Evolutionary conservation across 2,888 invertebrate species (phyloP), one percentile per base, ranked within the genome.

Genomic region (Drosophila subquinaria): DNA sequence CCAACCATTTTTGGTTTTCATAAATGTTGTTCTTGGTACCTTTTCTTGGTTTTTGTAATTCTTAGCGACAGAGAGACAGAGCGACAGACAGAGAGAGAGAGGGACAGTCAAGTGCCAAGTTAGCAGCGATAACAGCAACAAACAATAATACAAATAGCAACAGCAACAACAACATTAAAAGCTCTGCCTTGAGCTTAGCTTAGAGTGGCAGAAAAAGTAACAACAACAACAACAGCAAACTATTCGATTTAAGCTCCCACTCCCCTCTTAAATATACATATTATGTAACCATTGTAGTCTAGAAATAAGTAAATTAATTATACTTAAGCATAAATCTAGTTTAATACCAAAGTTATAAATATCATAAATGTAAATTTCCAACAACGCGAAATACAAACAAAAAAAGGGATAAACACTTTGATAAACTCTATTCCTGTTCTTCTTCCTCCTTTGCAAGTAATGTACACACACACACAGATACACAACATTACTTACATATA

Each of bases 261-360:
- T 35, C 51, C 67, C 76, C 76, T 73, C 78, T 73, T 86, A 81
- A 75, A 73, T 61, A 64, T 61, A 61, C 55, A 76, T 52, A 62
- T 27, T 60, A 27, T 75, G 84, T 81, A 87, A 68, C 69, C 82
- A 67, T 71, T 73, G 69, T 89, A 84, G 85, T 66, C 51, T 70
- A 85, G 78, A 52, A 52, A 56, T 90, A 90, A 87, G 87, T 87
- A 89, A 90, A 87, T 90, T 88, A 88, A 85, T 82, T 82, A 79
- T 60, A 78, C 68, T 66, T 89, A 85, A 88, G 89, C 77, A 77
- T 89, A 90, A 90, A 85, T 89, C 89, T 91, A 92, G 91, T 91
- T 72, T 92, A 91, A 92, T 91, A 92, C 91, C 91, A 91, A 91
- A 91, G 91, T 82, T 90, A 76, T 74, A 83, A 75, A 87, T 88